Evolutionary conservation across 92 coral and sea anemone species (phyloP).

Genomic region (Siderastrea radians): DNA sequence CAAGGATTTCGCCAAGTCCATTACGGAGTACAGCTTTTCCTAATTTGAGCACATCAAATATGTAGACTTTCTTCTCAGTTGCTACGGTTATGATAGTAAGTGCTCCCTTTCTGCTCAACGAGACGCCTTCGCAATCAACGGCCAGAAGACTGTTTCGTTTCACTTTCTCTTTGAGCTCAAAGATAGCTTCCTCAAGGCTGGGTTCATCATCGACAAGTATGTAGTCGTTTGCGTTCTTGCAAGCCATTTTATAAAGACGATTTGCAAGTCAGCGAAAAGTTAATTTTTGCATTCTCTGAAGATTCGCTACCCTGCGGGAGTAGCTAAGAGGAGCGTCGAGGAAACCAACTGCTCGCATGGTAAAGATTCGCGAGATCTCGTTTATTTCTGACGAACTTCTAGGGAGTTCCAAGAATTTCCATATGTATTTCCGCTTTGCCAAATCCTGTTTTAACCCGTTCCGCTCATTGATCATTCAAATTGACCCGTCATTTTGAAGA

Average conservation of each 20-base stretch:
- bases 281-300: not conserved
- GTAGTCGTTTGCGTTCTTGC: not conserved
- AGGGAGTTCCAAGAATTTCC: not conserved
- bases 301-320: too few species aligned
- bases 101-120: constrained; percentile 11
- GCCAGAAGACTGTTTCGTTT: constrained; percentile 57
- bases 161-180: constrained; percentile 61
- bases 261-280: not conserved
- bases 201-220: not conserved
- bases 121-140: constrained; percentile 85
- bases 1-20: constrained; percentile 80
- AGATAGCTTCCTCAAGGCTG: not conserved
- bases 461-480: not conserved
- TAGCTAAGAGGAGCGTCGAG: too few species aligned
- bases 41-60: constrained; percentile 71
- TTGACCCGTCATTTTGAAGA: not conserved
- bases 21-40: constrained; percentile 63
- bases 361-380: not conserved
- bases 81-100: constrained; percentile 70
- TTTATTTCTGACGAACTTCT: not conserved
- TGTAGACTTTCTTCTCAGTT: constrained; percentile 76
- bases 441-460: not conserved
- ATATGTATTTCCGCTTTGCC: not conserved
- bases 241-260: not conserved
- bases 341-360: too few species aligned